Evolutionary conservation across 2,888 invertebrate species (phyloP).

Genomic region (Tenthredo distinguenda): DNA sequence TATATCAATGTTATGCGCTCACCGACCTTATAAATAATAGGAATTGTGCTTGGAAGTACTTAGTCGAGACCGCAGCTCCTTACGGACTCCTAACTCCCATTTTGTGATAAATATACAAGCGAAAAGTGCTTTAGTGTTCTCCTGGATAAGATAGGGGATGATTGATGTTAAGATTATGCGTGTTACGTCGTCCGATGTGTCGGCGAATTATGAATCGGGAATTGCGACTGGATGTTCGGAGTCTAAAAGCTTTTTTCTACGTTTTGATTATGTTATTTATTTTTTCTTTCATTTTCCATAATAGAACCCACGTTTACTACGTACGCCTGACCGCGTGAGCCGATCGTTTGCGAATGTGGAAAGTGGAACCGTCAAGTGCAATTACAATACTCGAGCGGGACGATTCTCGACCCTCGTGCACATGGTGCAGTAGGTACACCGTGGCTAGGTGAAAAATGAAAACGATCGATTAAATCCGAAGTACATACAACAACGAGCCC

Average conservation of each 20-base stretch:
- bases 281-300: neutral
- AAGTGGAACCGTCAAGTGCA: slow-evolving; percentile 43
- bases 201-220: neutral
- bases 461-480: slow-evolving; percentile 32
- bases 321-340: neutral
- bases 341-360: slow-evolving; percentile 27
- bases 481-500: neutral
- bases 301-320: neutral
- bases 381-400: slow-evolving; percentile 34
- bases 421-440: neutral
- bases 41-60: slow-evolving; percentile 63
- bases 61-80: slow-evolving; percentile 45
- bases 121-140: neutral
- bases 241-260: neutral
- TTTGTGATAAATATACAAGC: slow-evolving; percentile 4
- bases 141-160: neutral
- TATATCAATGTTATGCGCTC: slow-evolving; percentile 74
- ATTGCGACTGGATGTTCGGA: neutral
- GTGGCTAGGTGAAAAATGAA: slow-evolving; percentile 42
- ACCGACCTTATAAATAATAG: slow-evolving; percentile 75
- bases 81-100: slow-evolving; percentile 36
- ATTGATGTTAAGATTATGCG: neutral
- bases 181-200: neutral
- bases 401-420: slow-evolving; percentile 23
- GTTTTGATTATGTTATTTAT: neutral